These are phyloP conservation scores for Toxotes jaculatrix DNA, from an alignment of 2,113 vertebrate species.

Conservation along the genomic window DNA sequence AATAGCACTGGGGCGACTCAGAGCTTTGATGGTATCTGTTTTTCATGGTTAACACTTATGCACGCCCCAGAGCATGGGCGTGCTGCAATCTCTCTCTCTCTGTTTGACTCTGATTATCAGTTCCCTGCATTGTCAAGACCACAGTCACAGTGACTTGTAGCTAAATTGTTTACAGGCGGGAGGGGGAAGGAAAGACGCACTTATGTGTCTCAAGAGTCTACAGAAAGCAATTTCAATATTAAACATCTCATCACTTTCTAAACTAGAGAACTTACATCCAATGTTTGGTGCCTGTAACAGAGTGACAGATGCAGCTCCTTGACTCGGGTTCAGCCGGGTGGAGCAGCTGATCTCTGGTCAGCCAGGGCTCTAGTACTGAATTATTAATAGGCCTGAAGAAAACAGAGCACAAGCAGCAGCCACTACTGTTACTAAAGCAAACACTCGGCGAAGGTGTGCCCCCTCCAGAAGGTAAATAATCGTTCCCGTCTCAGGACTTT, in stretches of 20 bases:
- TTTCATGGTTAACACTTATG: conserved; percentile 14
- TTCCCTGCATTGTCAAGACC: not conserved
- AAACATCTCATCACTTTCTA: not conserved
- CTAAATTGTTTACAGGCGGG: not conserved
- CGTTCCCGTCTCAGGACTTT: conserved; percentile 9
- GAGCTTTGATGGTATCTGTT: conserved; percentile 37
- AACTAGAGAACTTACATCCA: not conserved
- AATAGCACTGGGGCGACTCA: conserved; percentile 27
- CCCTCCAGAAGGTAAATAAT: conserved; percentile 13
- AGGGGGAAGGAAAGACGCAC: not conserved
- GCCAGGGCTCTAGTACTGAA: conserved; percentile 40
- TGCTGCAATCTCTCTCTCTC: not conserved
- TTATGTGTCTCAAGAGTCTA: not conserved
- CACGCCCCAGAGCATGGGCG: conserved; percentile 6
- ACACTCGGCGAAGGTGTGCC: conserved; percentile 39
- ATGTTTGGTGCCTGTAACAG: not conserved
- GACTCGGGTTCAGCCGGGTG: conserved; percentile 8
- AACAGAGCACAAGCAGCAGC: not conserved
- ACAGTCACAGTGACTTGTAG: not conserved
- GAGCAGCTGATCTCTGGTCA: conserved; percentile 28
- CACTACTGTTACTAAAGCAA: conserved; percentile 44
- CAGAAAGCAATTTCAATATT: not conserved
- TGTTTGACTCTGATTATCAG: conserved; percentile 24
- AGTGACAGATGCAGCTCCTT: not conserved
- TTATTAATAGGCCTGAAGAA: conserved; percentile 56